Evolutionary conservation across 2,888 invertebrate species (phyloP).

Genomic region (Anthrax anthrax): DNA sequence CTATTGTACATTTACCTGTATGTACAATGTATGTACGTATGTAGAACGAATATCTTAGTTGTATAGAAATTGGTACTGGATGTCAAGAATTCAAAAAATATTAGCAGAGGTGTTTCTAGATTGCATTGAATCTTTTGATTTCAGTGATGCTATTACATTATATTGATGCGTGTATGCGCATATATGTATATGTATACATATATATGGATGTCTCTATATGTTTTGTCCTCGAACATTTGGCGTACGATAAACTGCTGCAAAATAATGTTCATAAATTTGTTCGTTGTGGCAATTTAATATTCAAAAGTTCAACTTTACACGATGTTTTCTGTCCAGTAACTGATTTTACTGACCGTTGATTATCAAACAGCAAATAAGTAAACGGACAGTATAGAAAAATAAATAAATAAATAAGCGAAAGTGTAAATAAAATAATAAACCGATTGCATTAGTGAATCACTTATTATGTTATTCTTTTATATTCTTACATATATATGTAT

Average conservation of each 20-base stretch:
- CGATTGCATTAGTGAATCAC: not conserved
- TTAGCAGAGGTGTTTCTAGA: not conserved
- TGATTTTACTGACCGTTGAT: conserved; percentile 4
- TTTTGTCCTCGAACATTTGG: not conserved
- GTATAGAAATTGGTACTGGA: not conserved
- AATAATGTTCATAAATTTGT: conserved; percentile 7
- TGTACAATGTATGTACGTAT: too few species aligned
- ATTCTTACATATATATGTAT: too few species aligned
- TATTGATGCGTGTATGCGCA: not conserved
- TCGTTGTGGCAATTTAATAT: conserved; percentile 6
- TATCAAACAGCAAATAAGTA: not conserved
- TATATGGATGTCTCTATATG: not conserved
- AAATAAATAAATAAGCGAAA: not conserved
- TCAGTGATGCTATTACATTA: not conserved
- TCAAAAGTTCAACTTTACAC: conserved; percentile 4
- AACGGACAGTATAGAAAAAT: too few species aligned
- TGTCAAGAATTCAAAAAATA: not conserved
- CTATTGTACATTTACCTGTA: not conserved
- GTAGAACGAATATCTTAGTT: too few species aligned
- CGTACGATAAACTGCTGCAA: conserved; percentile 5
- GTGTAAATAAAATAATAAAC: not conserved
- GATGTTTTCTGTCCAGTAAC: conserved; percentile 4
- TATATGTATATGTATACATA: too few species aligned
- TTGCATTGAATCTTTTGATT: too few species aligned
- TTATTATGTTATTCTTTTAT: too few species aligned